Base-by-base conservation (phyloP, 53 echinoderm and acorn worm genomes). In the Crossaster papposus region DNA sequence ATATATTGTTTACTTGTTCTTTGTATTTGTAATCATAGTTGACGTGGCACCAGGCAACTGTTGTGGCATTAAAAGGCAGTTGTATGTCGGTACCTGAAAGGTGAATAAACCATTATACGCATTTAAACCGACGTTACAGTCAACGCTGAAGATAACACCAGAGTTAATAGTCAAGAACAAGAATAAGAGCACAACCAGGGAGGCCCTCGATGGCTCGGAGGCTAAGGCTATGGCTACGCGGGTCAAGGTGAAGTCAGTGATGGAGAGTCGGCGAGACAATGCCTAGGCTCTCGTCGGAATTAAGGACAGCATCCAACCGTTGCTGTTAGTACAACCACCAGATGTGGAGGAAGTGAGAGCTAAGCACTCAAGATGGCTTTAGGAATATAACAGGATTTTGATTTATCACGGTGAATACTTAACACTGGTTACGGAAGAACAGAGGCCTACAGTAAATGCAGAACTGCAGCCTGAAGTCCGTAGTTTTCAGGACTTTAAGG, bases 301-400 rank as follows among this genome's bases (percentile, higher is more conserved):
- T 64, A 74, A 74, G 75, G 75, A 36, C 35, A 74, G 33, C 75
- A 74, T 74, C 34, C 75, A 74, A 22, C 75, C 83, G 4, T 70
- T 68, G 36, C 71, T 34, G 37, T 70, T 54, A 70, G 23, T 70
- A 36, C 83, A 23, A 44, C 71, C 70, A 83, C 71, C 38, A 70
- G 70, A 83, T 70, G 68, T 36, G 51, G 44, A 68, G 83, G 38
- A 83, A 71, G 71, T 74, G 36, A 34, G 75, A 36, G 75, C 36
- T 33, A 17, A 71, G 77, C 77, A 78, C 78, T 78, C 78, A 24
- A 79, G 80, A 79, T 79, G 80, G 80, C 80, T 79, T 53, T 55
- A 79, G 22, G 80, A 79, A 30, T 79, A 79, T 55, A 32, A 81
- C 28, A 33, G 17, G 17, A 64, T 64, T 35, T 64, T 81, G 63